A percentile compares a stretch with the other conserved stretches of the same genome.
These are phyloP conservation scores for Upupa epops DNA, from an alignment of 2,113 vertebrate species.

Conservation along the genomic window DNA sequence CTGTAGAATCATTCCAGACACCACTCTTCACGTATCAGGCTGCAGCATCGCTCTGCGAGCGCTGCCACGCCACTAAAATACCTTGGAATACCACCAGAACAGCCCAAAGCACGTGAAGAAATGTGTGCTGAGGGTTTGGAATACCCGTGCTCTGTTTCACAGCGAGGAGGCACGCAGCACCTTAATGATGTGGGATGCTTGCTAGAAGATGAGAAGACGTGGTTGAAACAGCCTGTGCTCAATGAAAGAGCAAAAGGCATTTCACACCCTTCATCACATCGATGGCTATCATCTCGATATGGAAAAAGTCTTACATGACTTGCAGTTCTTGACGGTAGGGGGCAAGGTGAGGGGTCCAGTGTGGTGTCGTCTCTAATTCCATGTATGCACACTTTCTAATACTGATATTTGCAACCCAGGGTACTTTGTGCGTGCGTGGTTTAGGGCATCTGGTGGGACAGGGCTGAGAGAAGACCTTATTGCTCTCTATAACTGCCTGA, in stretches of 20 bases:
- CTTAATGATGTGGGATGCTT: neutral
- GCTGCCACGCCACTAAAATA: neutral
- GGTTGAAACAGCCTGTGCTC: neutral
- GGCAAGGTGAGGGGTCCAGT: neutral
- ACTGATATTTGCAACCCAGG: neutral
- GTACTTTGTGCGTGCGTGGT: too few species aligned
- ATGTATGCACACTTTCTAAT: neutral
- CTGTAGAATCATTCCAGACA: neutral
- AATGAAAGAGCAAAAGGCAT: neutral
- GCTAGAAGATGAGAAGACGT: neutral
- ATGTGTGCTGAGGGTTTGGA: neutral
- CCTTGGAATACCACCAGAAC: neutral
- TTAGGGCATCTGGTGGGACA: too few species aligned
- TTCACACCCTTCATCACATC: neutral
- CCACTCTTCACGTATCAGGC: neutral
- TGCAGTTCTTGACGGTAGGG: neutral
- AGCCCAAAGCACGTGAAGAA: neutral
- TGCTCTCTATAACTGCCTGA: too few species aligned
- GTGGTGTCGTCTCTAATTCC: neutral
- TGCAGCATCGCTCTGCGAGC: neutral
- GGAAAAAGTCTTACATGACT: neutral
- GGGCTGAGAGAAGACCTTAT: too few species aligned
- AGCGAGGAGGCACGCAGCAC: neutral
- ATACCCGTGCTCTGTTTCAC: neutral
- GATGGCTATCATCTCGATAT: neutral